Evolutionary conservation across 2,113 vertebrate genomes (phyloP), one percentile per base, ranked within the genome.

Genomic region (Apeltes quadracus): DNA sequence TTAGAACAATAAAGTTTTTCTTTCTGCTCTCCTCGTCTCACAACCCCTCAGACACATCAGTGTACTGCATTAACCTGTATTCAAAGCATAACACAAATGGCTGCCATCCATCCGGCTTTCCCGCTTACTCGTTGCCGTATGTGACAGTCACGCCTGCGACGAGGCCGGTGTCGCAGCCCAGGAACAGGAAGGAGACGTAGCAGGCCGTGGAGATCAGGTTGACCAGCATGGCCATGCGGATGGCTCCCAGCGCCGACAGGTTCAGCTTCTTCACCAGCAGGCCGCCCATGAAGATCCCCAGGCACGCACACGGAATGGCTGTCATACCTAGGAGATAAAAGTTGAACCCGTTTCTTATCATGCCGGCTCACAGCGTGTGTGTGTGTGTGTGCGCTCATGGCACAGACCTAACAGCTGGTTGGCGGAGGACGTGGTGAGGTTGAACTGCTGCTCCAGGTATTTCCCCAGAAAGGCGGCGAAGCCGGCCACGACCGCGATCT

Each of bases 371-470:
- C 20, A 5, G 29, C 29, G 29, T 32, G n/a, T n/a, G n/a, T n/a
- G 3, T 5, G 22, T 20, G 14, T 10, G n/a, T 39, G 61, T 1
- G 41, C 1, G 5, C 22, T 6, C 22, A 0, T n/a, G n/a, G n/a
- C 12, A 79, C 95, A 84, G 76, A 99, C 98, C 98, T 55, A 99
- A 84, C 54, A 99, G 94, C 91, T 99, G 97, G 93, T 98, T 99
- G 62, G 98, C 98, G 38, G 96, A 98, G 1, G 96, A 95, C 70
- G 98, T 98, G 88, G 97, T 99, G 86, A 99, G 95, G 92, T 98
- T 98, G 81, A 99, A 99, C 88, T 99, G 98, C 93, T 99, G 97
- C 91, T 99, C 98, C 69, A 99, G 89, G 90, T 99, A 99, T 79
- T 99, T 99, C 12, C 95, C 97, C 83, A 99, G 87, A 87, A 99